Conservation (phyloP, 2,113 vertebrate species). For the Otolemur garnettii region DNA sequence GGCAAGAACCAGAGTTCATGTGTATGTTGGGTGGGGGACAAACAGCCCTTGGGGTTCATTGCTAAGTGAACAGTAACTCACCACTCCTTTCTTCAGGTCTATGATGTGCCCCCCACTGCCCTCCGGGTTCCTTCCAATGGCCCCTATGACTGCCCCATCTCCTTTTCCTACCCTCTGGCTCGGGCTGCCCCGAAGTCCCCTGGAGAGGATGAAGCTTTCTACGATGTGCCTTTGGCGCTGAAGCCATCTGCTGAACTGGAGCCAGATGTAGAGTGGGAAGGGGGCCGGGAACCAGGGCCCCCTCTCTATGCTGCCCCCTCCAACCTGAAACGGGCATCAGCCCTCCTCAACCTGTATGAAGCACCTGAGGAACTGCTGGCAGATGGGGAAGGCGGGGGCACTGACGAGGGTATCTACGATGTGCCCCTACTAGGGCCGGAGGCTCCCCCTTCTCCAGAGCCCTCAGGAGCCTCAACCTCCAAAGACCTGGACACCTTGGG, state of each 20-base stretch:
- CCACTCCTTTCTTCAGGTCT: slow-evolving; percentile 82
- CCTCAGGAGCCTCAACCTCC: slow-evolving; percentile 61
- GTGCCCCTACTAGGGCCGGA: slow-evolving; percentile 89
- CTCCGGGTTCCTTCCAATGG: slow-evolving; percentile 79
- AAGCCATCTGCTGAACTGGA: slow-evolving; percentile 67
- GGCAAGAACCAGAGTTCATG: slow-evolving; percentile 55
- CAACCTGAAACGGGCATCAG: slow-evolving; percentile 85
- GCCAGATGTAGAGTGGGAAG: slow-evolving; percentile 81
- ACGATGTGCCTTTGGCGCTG: slow-evolving; percentile 83
- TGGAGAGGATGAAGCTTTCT: slow-evolving; percentile 76
- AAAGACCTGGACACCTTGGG: slow-evolving; percentile 75
- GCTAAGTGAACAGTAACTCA: neutral
- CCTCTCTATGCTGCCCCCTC: slow-evolving; percentile 82
- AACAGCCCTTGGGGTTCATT: neutral
- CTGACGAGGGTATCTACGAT: slow-evolving; percentile 93
- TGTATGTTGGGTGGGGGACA: neutral
- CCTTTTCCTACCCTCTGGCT: slow-evolving; percentile 76
- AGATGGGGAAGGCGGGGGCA: slow-evolving; percentile 50
- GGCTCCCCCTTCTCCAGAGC: slow-evolving; percentile 66
- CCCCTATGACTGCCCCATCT: slow-evolving; percentile 84
- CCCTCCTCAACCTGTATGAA: slow-evolving; percentile 84
- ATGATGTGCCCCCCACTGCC: slow-evolving; percentile 90
- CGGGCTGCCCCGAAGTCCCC: neutral
- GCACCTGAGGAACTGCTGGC: slow-evolving; percentile 84
- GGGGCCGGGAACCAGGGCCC: slow-evolving; percentile 69